Evolutionary conservation across 2,797 vertebrate species (phyloP).

Genomic region (Natrix natrix): DNA sequence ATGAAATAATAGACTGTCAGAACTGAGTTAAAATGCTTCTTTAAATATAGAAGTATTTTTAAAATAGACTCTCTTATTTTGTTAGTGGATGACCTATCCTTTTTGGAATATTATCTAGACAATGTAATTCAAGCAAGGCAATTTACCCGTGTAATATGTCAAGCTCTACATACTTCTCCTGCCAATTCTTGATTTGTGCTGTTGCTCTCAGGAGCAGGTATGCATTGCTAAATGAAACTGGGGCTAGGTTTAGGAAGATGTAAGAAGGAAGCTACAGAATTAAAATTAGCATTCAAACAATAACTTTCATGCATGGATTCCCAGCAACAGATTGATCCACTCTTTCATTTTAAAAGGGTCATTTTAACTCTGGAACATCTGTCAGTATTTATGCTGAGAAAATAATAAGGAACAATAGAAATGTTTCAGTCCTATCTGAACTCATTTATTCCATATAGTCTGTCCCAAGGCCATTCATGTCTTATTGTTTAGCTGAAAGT

Average conservation of each 20-base stretch:
- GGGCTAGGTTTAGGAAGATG: background rate
- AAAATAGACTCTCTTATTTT: background rate
- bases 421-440: conserved; percentile 6
- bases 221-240: background rate
- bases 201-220: background rate
- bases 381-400: conserved; percentile 10
- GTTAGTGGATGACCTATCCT: background rate
- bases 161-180: background rate
- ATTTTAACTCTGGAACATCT: conserved; percentile 35
- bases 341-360: conserved; percentile 23
- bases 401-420: conserved; percentile 27
- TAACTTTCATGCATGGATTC: conserved; percentile 32
- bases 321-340: conserved; percentile 12
- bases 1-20: background rate
- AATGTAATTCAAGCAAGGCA: background rate
- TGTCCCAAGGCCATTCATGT: background rate
- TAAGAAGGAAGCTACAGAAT: background rate
- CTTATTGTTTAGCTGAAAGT: conserved; percentile 6
- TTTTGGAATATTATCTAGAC: background rate
- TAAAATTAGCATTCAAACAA: background rate
- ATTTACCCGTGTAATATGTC: background rate
- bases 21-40: background rate
- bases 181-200: background rate
- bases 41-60: conserved; percentile 3
- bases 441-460: conserved; percentile 17